phyloP scores from a whole-genome alignment of 2,888 invertebrate genomes.

The Osedax fenrisi region DNA sequence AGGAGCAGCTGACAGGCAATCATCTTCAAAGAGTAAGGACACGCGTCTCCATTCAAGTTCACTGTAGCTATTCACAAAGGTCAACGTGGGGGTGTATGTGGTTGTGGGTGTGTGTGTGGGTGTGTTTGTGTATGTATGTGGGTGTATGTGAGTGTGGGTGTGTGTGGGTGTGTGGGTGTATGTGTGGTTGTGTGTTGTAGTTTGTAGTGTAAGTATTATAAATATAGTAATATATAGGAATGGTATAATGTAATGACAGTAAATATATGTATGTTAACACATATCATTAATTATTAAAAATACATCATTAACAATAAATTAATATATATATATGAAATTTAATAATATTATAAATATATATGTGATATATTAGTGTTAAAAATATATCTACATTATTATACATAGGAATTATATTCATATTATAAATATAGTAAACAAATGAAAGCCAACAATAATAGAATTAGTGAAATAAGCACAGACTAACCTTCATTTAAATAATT shows the following conservation, averaged over 20 bases:
- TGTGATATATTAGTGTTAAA: background rate
- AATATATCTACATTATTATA: no score
- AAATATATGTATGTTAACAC: no score
- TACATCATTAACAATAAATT: no score
- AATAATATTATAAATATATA: background rate
- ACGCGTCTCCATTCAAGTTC: constrained; percentile 52
- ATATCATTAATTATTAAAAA: no score
- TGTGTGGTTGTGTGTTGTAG: no score
- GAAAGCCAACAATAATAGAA: background rate
- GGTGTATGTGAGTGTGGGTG: no score
- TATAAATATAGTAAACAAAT: background rate
- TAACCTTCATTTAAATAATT: constrained; percentile 75
- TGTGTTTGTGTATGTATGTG: background rate
- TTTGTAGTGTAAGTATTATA: no score
- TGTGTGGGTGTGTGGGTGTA: no score
- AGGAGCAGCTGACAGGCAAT: constrained; percentile 84
- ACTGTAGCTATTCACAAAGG: constrained; percentile 49
- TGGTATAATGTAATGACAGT: no score
- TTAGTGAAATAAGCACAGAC: background rate
- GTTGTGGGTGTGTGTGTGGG: background rate
- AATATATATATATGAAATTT: background rate
- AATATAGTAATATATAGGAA: no score
- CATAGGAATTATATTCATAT: no score
- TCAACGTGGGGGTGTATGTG: no score
- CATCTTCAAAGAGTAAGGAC: constrained; percentile 64